Evolutionary conservation across 2,113 vertebrate genomes (phyloP), one percentile per base, ranked within the genome.

Genomic region (Pollachius pollachius): DNA sequence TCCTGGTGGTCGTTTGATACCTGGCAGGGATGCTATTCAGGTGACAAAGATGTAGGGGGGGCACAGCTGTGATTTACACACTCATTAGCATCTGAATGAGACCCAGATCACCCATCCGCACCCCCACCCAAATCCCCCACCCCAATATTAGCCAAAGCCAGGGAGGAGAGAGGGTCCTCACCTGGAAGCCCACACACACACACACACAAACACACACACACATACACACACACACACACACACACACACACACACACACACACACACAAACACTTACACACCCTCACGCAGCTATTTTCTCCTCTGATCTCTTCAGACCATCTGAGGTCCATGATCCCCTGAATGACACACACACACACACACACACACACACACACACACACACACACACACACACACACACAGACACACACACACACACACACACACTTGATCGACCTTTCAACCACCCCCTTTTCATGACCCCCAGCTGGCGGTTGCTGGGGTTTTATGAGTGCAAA

Each of bases 81-180:
- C 94, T 98, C 95, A 99, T 99, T 99, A 98, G 92, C 96, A 99
- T 98, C 93, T 98, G 96, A 99, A 99, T 98, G 94, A 94, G 93
- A 90, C 81, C 82, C 89, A 85, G 89, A 93, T 93, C 93, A 94
- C 48, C 5, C 48, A 52, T n/a, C n/a, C n/a, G n/a, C n/a, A n/a
- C n/a, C n/a, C n/a, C n/a, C n/a, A n/a, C n/a, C n/a, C n/a, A n/a
- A n/a, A n/a, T n/a, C n/a, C n/a, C n/a, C n/a, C n/a, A n/a, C 94
- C 93, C 92, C 93, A 93, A 93, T 93, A 93, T 95, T 94, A 93
- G 93, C 91, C 88, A 75, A 84, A 81, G 80, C 73, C 37, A 72
- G 80, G 73, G 80, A 78, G n/a, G 8, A 79, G 72, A 81, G 75
- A 83, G 67, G 81, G 92, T 91, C 94, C 94, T 96, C 95, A 96